Base-by-base conservation (phyloP, 2,888 invertebrate species). In the Plagodis pulveraria region DNA sequence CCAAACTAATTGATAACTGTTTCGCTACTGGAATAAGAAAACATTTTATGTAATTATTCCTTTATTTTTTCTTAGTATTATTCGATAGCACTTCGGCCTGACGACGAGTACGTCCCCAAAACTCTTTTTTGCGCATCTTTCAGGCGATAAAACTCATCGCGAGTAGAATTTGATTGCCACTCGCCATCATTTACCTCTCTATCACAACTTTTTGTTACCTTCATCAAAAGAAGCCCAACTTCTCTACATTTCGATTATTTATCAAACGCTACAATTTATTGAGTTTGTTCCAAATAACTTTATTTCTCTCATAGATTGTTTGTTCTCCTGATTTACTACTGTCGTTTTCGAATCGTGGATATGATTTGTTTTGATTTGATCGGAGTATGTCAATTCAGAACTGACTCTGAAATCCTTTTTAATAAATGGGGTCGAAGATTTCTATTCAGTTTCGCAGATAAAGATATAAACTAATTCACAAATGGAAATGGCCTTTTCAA, bases 121-220 rank as follows among this genome's bases (percentile, higher is more conserved):
- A 84, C 84, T 78, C 77, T 78, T 81, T 78, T 83, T 82, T 86
- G 84, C 86, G 80, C 86, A 86, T 89, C 89, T 88, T 88, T 89
- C 87, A 88, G 88, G 83, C 88, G 90, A 90, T 91, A 89, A 90
- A 85, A 81, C 84, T 83, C 84, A 88, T 86, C 86, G 85, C 83
- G 82, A 81, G 82, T 84, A 85, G 90, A 90, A 91, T 91, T 91
- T 90, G 89, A 91, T 89, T 90, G 89, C 86, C 82, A 80, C 81
- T 83, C 80, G 82, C 87, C 87, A 87, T 89, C 87, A 89, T 88
- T 90, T 89, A 89, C 87, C 86, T 45, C 43, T 46, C 35, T 81
- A 78, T 83, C 83, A 77, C 80, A 76, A 80, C 83, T 88, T 87
- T 88, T 88, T 86, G 87, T 89, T 84, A 87, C 82, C 46, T 74